Evolutionary conservation across 2,888 invertebrate species (phyloP).

Genomic region (Hirtodrosophila duncani): DNA sequence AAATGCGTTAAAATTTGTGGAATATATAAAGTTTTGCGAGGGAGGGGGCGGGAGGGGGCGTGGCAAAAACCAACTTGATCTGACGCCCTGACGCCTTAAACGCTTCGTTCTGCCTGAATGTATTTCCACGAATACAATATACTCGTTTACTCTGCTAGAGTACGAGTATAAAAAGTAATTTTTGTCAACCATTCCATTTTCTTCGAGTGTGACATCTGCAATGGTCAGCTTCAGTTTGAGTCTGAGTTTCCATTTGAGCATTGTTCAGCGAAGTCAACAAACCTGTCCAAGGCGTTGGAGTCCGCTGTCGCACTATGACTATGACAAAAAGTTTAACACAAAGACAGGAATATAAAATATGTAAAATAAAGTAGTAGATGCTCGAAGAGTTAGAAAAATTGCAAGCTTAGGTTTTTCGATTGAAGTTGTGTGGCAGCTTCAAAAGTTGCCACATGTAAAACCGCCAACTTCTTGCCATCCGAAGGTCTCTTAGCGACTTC

Average conservation of each 20-base stretch:
- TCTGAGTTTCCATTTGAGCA: slow-evolving; percentile 27
- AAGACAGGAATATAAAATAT: slow-evolving; percentile 7
- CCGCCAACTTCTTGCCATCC: too few relatives aligned
- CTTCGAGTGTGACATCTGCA: slow-evolving; percentile 36
- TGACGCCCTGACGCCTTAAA: too few relatives aligned
- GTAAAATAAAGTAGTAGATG: slow-evolving; percentile 5
- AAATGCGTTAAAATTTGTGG: too few relatives aligned
- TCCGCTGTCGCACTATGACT: slow-evolving; percentile 42
- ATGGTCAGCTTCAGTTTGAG: slow-evolving; percentile 3
- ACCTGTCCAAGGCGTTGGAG: slow-evolving; percentile 57
- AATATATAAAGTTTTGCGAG: too few relatives aligned
- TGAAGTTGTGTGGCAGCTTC: slow-evolving; percentile 10
- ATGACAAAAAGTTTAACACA: slow-evolving; percentile 38
- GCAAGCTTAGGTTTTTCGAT: slow-evolving; percentile 11
- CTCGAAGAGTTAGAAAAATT: slow-evolving; percentile 19
- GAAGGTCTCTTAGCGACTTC: too few relatives aligned
- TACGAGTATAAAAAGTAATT: too few relatives aligned
- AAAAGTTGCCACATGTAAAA: too few relatives aligned
- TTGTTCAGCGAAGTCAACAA: slow-evolving; percentile 56
- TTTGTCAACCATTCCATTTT: slow-evolving; percentile 63
- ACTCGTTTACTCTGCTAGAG: too few relatives aligned
- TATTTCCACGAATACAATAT: too few relatives aligned
- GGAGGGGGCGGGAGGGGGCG: too few relatives aligned
- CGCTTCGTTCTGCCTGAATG: too few relatives aligned
- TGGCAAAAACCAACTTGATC: slow-evolving; percentile 36